Percentiles rank a stretch among this genome's conserved stretches.
These are phyloP conservation scores for Dipodomys ordii DNA, from an alignment of 2,113 vertebrate genomes.

Conservation along the genomic window DNA sequence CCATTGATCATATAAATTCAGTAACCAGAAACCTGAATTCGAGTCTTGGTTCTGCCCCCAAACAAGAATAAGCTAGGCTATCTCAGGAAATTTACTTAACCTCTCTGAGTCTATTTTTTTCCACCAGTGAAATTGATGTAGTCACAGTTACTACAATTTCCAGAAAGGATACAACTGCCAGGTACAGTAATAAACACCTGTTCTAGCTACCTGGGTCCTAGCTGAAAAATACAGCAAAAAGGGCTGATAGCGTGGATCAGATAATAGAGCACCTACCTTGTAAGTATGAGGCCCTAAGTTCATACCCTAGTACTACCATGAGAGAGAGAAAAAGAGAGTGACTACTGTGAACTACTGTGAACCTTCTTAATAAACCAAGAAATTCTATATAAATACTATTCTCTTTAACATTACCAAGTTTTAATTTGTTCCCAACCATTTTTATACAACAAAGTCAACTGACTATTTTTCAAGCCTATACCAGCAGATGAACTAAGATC, in stretches of 20 bases:
- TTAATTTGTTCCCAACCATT: slow-evolving; percentile 20
- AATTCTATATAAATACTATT: background rate
- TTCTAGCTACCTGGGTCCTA: too few species aligned
- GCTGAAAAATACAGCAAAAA: too few species aligned
- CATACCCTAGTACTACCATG: too few species aligned
- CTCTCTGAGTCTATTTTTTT: background rate
- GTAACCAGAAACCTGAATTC: background rate
- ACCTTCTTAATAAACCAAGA: background rate
- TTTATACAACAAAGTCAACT: slow-evolving; percentile 13
- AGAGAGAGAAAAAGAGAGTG: background rate
- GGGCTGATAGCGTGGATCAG: too few species aligned
- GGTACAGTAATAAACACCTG: too few species aligned
- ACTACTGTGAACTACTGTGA: background rate
- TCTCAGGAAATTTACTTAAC: background rate
- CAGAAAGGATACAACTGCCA: background rate
- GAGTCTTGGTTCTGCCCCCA: background rate
- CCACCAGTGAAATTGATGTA: slow-evolving; percentile 14
- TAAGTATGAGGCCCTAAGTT: too few species aligned
- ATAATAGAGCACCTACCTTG: too few species aligned
- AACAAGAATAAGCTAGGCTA: background rate
- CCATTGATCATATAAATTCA: background rate
- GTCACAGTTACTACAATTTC: background rate
- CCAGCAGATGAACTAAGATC: background rate
- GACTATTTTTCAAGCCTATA: background rate
- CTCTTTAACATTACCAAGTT: background rate